Evolutionary conservation across 2,888 invertebrate genomes (phyloP).

Genomic region (Catocala fraxini): DNA sequence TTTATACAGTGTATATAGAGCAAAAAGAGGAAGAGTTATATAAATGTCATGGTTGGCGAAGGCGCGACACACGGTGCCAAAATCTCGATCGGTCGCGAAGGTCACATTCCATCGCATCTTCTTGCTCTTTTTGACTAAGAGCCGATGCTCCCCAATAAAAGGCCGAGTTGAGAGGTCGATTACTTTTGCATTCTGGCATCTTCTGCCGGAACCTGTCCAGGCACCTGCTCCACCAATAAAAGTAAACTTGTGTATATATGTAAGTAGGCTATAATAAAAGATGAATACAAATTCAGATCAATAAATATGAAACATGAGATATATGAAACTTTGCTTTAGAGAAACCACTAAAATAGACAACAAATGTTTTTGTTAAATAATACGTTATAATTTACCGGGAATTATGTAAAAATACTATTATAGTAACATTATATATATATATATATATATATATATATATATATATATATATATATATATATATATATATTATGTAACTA

Average conservation of each 20-base stretch:
- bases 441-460: too few relatives aligned
- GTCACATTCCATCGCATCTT: slow-evolving; percentile 68
- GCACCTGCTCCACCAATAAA: slow-evolving; percentile 29
- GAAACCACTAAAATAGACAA: too few relatives aligned
- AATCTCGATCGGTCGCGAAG: slow-evolving; percentile 74
- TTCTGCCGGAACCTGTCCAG: slow-evolving; percentile 37
- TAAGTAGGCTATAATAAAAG: too few relatives aligned
- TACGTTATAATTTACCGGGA: too few relatives aligned
- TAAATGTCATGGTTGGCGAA: slow-evolving; percentile 72
- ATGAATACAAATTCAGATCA: too few relatives aligned
- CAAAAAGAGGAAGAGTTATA: slow-evolving; percentile 55
- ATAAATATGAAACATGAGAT: too few relatives aligned
- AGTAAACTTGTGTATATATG: slow-evolving; percentile 18
- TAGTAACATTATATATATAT: too few relatives aligned
- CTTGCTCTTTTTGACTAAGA: slow-evolving; percentile 59
- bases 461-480: too few relatives aligned
- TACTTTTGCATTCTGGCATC: slow-evolving; percentile 25
- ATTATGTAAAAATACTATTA: too few relatives aligned
- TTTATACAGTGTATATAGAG: slow-evolving; percentile 31
- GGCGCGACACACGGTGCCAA: slow-evolving; percentile 65
- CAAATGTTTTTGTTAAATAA: too few relatives aligned
- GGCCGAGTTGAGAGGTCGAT: slow-evolving; percentile 43
- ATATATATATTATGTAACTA: too few relatives aligned
- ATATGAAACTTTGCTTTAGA: too few relatives aligned
- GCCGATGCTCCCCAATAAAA: slow-evolving; percentile 61